Percentiles rank a stretch among this genome's conserved stretches.
These are phyloP conservation scores for Xanthorhoe spadicearia DNA, from an alignment of 2,888 invertebrate genomes.

Conservation along the genomic window DNA sequence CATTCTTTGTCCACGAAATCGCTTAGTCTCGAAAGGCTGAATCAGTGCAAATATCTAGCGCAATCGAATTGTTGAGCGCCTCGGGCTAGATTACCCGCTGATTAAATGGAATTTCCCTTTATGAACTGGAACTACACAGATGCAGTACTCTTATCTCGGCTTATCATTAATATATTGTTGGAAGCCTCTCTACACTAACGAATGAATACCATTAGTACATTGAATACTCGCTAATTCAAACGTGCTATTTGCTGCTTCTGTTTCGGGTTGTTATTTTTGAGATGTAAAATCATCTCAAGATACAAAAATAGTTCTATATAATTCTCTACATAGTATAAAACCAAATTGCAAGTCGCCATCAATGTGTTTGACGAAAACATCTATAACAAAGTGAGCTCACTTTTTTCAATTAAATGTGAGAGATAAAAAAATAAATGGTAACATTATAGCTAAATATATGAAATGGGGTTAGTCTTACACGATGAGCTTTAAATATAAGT, in stretches of 20 bases:
- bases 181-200: background rate
- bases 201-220: background rate
- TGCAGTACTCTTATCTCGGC: slow-evolving; percentile 1
- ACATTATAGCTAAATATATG: background rate
- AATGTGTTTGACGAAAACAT: too few relatives aligned
- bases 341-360: too few relatives aligned
- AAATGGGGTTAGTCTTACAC: background rate
- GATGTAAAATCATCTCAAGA: too few relatives aligned
- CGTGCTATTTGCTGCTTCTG: background rate
- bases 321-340: too few relatives aligned
- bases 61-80: background rate
- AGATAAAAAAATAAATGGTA: too few relatives aligned
- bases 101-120: slow-evolving; percentile 25
- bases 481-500: background rate
- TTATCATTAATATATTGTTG: background rate
- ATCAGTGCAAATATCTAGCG: background rate
- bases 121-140: slow-evolving; percentile 15
- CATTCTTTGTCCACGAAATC: background rate
- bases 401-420: too few relatives aligned
- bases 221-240: background rate
- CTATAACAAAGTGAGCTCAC: too few relatives aligned
- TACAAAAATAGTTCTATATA: too few relatives aligned
- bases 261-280: background rate
- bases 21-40: background rate
- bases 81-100: slow-evolving; percentile 5